Base-by-base conservation (phyloP, 2,888 invertebrate species). In the Automeris io region DNA sequence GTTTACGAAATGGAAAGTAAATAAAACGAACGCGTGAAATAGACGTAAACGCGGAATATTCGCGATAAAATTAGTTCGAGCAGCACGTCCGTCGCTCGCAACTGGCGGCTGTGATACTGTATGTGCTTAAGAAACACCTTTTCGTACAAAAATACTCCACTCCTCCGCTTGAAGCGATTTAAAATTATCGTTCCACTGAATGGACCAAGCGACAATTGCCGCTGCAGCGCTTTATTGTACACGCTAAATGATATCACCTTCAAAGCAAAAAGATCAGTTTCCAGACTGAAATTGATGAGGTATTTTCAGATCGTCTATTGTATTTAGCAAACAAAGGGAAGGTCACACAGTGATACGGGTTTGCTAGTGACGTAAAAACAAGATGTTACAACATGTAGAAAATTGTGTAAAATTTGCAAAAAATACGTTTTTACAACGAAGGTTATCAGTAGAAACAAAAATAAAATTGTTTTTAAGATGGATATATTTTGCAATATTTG, bases 101-200 rank as follows among this genome's bases (percentile, higher is more conserved):
- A 60, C 57, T 58, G 55, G 54, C 70, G 72, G 69, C 62, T 71
- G 69, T 68, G 72, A 63, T 65, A 75, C 77, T 73, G 70, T 54
- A 48, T 57, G 54, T 29, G 26, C 16, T 29, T n/a, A n/a, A n/a
- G n/a, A 50, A 39, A 45, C 38, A 61, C 60, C 58, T 65, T 57
- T 43, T 43, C 51, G 47, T 44, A 56, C 54, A 46, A 56, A 59
- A 65, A 57, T 61, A 62, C 49, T 44, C 18, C 45, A 35, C 51
- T 47, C 38, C 51, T 61, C 61, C 62, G 70, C 65, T 70, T 63
- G 37, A 61, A 61, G 61, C 68, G 37, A 37, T 9, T 7, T 22
- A 21, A 23, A 22, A 18, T 23, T 22, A 16, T n/a, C 23, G 23
- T 23, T 18, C 9, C 32, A 18, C 18, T 12, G 22, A n/a, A 23